A percentile compares a stretch with the other conserved stretches of the same genome.
Evolutionary conservation across 2,797 vertebrate species (phyloP).

Genomic region (Trachurus trachurus): DNA sequence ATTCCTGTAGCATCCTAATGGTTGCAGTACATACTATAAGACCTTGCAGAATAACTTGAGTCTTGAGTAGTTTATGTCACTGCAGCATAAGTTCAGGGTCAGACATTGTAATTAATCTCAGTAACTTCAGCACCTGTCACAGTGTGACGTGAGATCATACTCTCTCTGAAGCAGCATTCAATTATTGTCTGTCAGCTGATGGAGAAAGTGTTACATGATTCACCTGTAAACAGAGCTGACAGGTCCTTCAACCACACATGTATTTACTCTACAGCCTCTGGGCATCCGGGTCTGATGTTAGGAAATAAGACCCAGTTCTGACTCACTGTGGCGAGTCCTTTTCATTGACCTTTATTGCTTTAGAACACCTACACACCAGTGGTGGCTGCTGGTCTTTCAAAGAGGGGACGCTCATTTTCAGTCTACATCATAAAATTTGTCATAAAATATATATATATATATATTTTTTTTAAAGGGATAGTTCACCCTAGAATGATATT

Average conservation of each 20-base stretch:
- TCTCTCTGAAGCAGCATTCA: constrained; percentile 33
- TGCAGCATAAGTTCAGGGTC: constrained; percentile 24
- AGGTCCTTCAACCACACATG: constrained; percentile 13
- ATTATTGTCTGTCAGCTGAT: constrained; percentile 50
- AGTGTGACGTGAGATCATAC: constrained; percentile 31
- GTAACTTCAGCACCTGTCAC: constrained; percentile 40
- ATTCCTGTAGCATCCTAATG: not conserved
- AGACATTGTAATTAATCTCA: constrained; percentile 51
- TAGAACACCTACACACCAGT: too few relatives aligned
- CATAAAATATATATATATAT: too few relatives aligned
- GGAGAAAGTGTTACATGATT: constrained; percentile 39
- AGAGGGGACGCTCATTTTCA: too few relatives aligned
- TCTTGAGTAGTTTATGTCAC: not conserved
- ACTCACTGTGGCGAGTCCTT: not conserved
- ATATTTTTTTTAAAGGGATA: too few relatives aligned
- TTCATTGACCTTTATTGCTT: too few relatives aligned
- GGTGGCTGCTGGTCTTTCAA: too few relatives aligned
- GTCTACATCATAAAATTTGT: too few relatives aligned
- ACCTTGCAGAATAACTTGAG: not conserved
- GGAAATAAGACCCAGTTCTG: constrained; percentile 8
- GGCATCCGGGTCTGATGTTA: constrained; percentile 1
- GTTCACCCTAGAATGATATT: too few relatives aligned
- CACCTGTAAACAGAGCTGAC: constrained; percentile 43
- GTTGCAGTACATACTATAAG: not conserved
- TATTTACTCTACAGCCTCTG: constrained; percentile 16